Evolutionary conservation across 2,888 invertebrate species (phyloP).

Genomic region (Plutella xylostella): DNA sequence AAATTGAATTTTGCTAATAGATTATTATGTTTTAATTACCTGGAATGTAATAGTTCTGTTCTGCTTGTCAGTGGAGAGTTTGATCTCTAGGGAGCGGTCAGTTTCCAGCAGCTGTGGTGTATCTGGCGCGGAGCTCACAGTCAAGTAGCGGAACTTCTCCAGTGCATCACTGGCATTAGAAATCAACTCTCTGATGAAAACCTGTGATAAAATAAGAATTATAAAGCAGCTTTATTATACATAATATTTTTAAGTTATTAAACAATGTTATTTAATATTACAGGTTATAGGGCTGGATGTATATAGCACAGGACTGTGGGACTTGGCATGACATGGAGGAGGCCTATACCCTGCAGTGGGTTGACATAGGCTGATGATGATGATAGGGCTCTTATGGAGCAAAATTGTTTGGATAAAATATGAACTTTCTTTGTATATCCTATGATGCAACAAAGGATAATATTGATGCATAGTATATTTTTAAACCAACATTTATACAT

Average conservation of each 20-base stretch:
- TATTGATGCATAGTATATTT: too few relatives aligned
- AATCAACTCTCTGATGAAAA: constrained; percentile 94
- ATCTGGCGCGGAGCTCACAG: constrained; percentile 69
- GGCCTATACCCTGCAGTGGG: too few relatives aligned
- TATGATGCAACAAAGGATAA: too few relatives aligned
- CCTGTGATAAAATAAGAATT: constrained; percentile 57
- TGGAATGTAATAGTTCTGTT: constrained; percentile 87
- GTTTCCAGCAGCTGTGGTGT: constrained; percentile 60
- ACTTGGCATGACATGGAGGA: too few relatives aligned
- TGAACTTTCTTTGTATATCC: too few relatives aligned
- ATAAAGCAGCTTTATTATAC: neutral
- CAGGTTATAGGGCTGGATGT: too few relatives aligned
- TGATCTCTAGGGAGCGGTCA: constrained; percentile 85
- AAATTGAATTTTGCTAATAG: neutral
- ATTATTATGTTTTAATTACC: constrained; percentile 46
- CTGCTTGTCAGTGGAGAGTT: constrained; percentile 89
- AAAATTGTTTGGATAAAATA: too few relatives aligned
- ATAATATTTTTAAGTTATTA: neutral
- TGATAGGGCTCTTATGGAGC: too few relatives aligned
- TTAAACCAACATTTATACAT: too few relatives aligned
- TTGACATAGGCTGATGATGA: too few relatives aligned
- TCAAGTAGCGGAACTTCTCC: constrained; percentile 90
- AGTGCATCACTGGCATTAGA: constrained; percentile 98
- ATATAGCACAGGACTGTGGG: too few relatives aligned
- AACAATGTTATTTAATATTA: too few relatives aligned